Evolutionary conservation across 2,888 invertebrate genomes (phyloP), one percentile per base, ranked within the genome.

Genomic region (Troides aeacus): DNA sequence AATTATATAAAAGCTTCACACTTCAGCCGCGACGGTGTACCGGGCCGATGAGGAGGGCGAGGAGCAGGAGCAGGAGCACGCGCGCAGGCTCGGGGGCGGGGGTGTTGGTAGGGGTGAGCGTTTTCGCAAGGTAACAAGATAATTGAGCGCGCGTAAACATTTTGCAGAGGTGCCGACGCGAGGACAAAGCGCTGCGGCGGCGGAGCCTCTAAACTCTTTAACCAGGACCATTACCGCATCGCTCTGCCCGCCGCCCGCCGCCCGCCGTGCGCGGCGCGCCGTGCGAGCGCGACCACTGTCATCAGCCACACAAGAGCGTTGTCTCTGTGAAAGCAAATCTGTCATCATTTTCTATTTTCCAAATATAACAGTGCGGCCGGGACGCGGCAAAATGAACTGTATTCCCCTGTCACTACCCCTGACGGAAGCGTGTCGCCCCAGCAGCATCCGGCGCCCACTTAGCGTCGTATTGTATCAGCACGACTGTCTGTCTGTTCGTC

Each of bases 401-500:
- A 62, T 12, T 15, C 53, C 6, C 7, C 18, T 15, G 63, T 56
- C 39, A 63, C 30, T 66, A 24, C 1, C 30, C 24, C 30, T 4
- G 30, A 7, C 56, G 18, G 10, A 53, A 59, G n/a, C 3, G 30
- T 3, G 30, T 30, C 4, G 30, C 30, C 30, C 30, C 30, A 30
- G 30, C 57, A 24, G 30, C 42, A 57, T 42, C 56, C 64, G 56
- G 30, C 23, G 60, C 64, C 72, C 75, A 76, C 77, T 77, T 77
- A 76, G 71, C 74, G 76, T 72, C 74, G 74, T 72, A 75, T 75
- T 76, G 76, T 77, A 72, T 74, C 75, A 71, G 78, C 80, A 76
- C 79, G 81, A 81, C 79, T 78, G 84, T 85, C 81, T 79, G 85
- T 86, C 85, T 83, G 84, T 82, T 80, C 78, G 77, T 79, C 73